Evolutionary conservation across 2,888 invertebrate genomes (phyloP), one percentile per base, ranked within the genome.

Genomic region (Cataglyphis altisquamis): DNA sequence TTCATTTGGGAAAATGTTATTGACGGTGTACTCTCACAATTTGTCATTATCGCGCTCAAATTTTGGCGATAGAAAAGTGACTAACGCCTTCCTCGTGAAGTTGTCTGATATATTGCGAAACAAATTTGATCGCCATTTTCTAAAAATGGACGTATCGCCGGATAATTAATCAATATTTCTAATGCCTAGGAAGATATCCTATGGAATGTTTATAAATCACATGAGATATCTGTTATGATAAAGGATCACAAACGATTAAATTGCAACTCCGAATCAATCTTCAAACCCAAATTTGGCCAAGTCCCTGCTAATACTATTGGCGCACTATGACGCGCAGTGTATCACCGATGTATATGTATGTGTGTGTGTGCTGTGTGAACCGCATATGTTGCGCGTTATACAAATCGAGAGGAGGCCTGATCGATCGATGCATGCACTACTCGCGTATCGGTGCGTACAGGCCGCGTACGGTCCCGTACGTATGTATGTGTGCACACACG

Each of bases 391-490:
- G 84, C 70, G 60, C 80, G 64, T 72, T 81, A 81, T 81, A 74
- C 75, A 77, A 86, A 81, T 84, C 72, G 81, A 73, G 84, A 81
- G 85, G 67, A 78, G 75, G 72, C 64, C 29, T 74, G 87, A 88
- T 89, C 87, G 90, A 90, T 89, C 87, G 85, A 82, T 81, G 72
- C 84, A 84, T 85, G 84, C 68, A 85, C 84, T 45, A 80, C 67
- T 64, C 66, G 39, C 72, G 74, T 74, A 64, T 82, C 75, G 45
- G 68, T 48, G 29, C 67, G 39, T 57, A 57, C 39, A 57, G 57
- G 25, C 32, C 52, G 55, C 72, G 45, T 68, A 77, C 60, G 60
- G 62, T 66, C 45, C 45, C 82, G n/a, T 48, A 75, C 41, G 55
- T 36, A 41, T 29, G 36, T 48, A 67, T 62, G 77, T 60, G 72